Evolutionary conservation across 2,113 vertebrate species (phyloP).

Genomic region (Pterophyllum scalare): DNA sequence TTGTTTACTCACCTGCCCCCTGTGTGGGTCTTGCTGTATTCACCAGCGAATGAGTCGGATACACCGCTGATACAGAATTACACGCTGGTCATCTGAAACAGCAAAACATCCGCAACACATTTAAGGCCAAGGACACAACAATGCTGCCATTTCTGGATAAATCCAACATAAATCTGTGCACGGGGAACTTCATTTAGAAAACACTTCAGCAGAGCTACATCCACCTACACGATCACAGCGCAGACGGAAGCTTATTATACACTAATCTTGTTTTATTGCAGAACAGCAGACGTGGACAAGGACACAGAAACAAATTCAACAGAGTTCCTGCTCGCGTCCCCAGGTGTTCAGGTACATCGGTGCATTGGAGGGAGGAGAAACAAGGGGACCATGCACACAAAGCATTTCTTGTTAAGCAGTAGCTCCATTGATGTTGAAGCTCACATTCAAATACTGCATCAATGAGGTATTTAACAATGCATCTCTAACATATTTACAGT

Average conservation of each 20-base stretch:
- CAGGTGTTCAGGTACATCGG: rapidly evolving
- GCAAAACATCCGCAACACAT: background rate
- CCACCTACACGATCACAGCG: background rate
- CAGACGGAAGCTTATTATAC: background rate
- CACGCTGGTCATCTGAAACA: rapidly evolving
- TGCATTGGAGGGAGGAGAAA: background rate
- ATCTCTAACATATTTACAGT: no score
- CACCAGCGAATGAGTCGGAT: background rate
- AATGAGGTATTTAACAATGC: no score
- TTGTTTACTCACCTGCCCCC: background rate
- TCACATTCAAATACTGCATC: no score
- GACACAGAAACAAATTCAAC: rapidly evolving
- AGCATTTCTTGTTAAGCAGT: no score
- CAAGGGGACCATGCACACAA: background rate
- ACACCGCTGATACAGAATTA: background rate
- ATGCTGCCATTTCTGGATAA: background rate
- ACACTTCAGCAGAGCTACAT: background rate
- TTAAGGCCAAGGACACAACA: background rate
- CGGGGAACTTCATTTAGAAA: background rate
- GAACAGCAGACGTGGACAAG: rapidly evolving
- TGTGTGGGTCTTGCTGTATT: background rate
- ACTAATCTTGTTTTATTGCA: background rate
- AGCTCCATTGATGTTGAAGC: no score
- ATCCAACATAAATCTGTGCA: background rate
- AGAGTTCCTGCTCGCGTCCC: background rate